Evolutionary conservation across 2,113 vertebrate genomes (phyloP), one percentile per base, ranked within the genome.

Genomic region (Hypocryptadius cinnamomeus): DNA sequence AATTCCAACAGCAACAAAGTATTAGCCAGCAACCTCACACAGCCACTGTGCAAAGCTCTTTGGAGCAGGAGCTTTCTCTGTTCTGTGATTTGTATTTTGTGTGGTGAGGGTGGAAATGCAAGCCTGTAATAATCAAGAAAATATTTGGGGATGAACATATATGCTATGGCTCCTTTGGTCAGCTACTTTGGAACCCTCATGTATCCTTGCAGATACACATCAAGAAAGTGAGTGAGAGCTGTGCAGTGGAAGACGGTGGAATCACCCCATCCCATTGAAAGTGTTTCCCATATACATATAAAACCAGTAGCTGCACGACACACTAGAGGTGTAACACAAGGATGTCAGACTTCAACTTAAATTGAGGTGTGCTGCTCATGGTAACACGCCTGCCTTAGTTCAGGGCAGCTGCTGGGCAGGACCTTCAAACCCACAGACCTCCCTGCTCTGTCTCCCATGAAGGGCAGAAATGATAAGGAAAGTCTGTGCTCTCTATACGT

Each of bases 1-100:
- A 66, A 89, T 93, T 96, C 89, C 92, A 93, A 80, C 39, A 94
- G 76, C 91, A 94, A 94, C 79, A 95, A 78, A 95, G 72, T 85
- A 90, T 80, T 80, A 96, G 93, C 82, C 57, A 54, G 85, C 64
- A 96, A 64, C 68, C 59, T 90, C 60, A 80, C 60, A 44, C 63
- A 91, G 87, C 86, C 85, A 90, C 90, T 68, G 76, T 74, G 84
- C 1, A 79, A 91, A 89, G 64, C 81, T 78, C 54, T 66, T 93
- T 57, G 76, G 87, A 89, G 74, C 25, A 40, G 73, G 33, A 86
- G 69, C 45, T 57, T 89, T 85, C 63, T 89, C 89, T 54, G 24
- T 91, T 85, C 79, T 74, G 50, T 42, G 74, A 89, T 73, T 85
- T 77, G 66, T 79, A 45, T 89, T 89, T 73, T 57, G 79, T 89